phyloP scores from a whole-genome alignment of 2,888 invertebrate genomes.

The Monopis laevigella region DNA sequence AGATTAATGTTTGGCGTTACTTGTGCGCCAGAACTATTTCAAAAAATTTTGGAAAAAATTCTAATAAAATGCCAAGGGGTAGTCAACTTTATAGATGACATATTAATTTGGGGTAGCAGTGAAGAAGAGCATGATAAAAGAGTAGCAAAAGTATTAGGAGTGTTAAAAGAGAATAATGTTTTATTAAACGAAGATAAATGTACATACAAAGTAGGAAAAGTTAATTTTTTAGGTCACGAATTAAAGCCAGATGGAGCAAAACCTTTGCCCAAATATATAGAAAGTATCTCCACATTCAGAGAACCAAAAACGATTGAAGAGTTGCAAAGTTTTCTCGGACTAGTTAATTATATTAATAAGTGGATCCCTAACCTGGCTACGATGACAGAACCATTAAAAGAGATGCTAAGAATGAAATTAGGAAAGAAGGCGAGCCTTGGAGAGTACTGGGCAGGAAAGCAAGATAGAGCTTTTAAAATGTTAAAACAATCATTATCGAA shows the following conservation, averaged over 20 bases:
- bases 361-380: constrained; percentile 24
- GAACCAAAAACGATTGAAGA: constrained; percentile 18
- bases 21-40: too few species aligned
- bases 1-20: too few species aligned
- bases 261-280: constrained; percentile 21
- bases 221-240: constrained; percentile 9
- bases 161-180: too few species aligned
- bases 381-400: constrained; percentile 19
- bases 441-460: too few species aligned
- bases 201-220: background rate
- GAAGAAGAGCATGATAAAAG: too few species aligned
- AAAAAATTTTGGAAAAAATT: constrained; percentile 21
- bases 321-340: too few species aligned
- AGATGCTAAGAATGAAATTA: constrained; percentile 17
- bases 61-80: constrained; percentile 21
- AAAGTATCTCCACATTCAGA: constrained; percentile 17
- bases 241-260: too few species aligned
- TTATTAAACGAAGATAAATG: constrained; percentile 10
- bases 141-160: too few species aligned
- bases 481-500: too few species aligned
- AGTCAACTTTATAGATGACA: constrained; percentile 25
- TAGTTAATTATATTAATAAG: constrained; percentile 21
- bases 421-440: too few species aligned
- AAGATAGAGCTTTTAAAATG: too few species aligned
- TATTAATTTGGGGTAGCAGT: too few species aligned